These are phyloP conservation scores for Gasteruption jaculator DNA, from an alignment of 2,888 invertebrate genomes.

Conservation along the genomic window DNA sequence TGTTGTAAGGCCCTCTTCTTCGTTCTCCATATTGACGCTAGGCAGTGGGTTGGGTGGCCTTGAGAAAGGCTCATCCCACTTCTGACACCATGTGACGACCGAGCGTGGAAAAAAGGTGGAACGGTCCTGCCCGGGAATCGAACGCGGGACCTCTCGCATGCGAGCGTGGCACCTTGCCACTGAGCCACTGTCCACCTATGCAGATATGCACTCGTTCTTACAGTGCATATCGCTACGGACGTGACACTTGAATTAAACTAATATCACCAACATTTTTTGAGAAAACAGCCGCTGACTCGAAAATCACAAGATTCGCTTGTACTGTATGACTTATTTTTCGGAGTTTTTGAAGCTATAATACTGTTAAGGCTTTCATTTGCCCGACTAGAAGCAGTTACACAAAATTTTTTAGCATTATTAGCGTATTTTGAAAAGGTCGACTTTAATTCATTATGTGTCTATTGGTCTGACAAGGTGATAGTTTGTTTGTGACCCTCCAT, in stretches of 20 bases:
- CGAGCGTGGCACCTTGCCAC: too few relatives aligned
- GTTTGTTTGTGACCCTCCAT: slow-evolving; percentile 5
- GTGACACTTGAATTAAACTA: neutral
- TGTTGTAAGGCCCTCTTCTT: too few relatives aligned
- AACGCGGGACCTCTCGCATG: too few relatives aligned
- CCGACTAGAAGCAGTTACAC: slow-evolving; percentile 23
- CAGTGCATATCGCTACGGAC: too few relatives aligned
- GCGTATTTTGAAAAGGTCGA: slow-evolving; percentile 21
- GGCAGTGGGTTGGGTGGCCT: too few relatives aligned
- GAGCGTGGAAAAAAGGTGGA: too few relatives aligned
- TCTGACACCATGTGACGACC: too few relatives aligned
- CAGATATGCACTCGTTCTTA: too few relatives aligned
- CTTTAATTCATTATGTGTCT: slow-evolving; percentile 10
- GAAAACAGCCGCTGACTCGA: neutral
- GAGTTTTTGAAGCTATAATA: slow-evolving; percentile 29
- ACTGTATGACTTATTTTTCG: slow-evolving; percentile 18
- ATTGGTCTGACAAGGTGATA: slow-evolving; percentile 12
- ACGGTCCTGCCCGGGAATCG: too few relatives aligned
- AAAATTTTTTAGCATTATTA: slow-evolving; percentile 23
- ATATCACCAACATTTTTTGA: slow-evolving; percentile 10
- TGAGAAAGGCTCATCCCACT: too few relatives aligned
- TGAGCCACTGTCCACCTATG: too few relatives aligned
- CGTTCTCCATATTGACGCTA: too few relatives aligned
- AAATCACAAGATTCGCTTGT: neutral
- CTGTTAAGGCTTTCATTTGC: slow-evolving; percentile 26